phyloP scores from a whole-genome alignment of 2,797 vertebrate genomes.

The Aldrovandia affinis region DNA sequence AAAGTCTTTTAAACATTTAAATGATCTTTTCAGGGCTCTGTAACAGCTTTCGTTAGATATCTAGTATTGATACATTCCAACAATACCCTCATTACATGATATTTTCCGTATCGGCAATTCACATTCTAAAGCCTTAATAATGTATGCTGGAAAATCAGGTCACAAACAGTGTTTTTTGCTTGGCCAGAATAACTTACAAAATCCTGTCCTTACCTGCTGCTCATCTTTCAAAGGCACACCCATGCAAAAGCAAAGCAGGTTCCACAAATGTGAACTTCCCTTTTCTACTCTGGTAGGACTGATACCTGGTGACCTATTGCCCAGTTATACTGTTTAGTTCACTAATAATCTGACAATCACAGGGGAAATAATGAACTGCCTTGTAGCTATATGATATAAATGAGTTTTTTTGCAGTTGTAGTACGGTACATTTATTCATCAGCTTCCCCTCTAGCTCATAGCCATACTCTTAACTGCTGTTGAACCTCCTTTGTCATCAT shows the following conservation, averaged over 20 bases:
- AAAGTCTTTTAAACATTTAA: constrained; percentile 68
- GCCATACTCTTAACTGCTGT: not conserved
- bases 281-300: not conserved
- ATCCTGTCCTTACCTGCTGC: not conserved
- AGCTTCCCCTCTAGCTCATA: not conserved
- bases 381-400: constrained; percentile 1
- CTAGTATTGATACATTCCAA: not conserved
- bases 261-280: not conserved
- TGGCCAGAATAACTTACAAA: not conserved
- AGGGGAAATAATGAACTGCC: not conserved
- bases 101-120: not conserved
- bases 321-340: not conserved
- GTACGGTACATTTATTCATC: not conserved
- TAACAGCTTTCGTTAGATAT: not conserved
- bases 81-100: not conserved
- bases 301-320: not conserved
- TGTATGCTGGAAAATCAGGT: not conserved
- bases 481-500: not conserved
- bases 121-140: constrained; percentile 2
- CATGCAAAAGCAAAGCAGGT: not conserved
- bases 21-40: constrained; percentile 53
- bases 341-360: constrained; percentile 7
- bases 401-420: not conserved
- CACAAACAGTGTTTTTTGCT: constrained; percentile 33
- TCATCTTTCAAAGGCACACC: not conserved